phyloP scores from a whole-genome alignment of 2,113 vertebrate genomes.

The Marmota monax region DNA sequence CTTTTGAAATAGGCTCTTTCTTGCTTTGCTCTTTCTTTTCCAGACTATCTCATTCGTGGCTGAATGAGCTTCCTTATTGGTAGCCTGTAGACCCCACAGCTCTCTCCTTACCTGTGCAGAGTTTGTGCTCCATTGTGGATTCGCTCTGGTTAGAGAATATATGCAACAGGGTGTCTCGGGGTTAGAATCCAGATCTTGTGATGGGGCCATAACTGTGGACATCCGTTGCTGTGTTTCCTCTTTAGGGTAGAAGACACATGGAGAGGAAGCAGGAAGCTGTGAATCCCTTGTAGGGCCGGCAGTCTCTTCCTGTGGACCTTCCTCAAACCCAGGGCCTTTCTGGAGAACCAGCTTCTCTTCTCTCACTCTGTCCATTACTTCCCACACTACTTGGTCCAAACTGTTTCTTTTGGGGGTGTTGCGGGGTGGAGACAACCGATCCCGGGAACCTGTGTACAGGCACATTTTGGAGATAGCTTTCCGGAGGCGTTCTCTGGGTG shows the following conservation, averaged over 20 bases:
- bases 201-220: neutral
- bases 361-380: constrained; percentile 82
- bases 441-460: constrained; percentile 88
- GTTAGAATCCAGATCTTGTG: neutral
- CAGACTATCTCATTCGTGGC: constrained; percentile 4
- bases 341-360: constrained; percentile 42
- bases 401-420: constrained; percentile 74
- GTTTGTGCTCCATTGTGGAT: neutral
- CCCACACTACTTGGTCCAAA: constrained; percentile 86
- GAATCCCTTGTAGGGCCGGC: fast-evolving
- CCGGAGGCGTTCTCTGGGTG: constrained; percentile 91
- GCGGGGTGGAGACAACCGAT: constrained; percentile 56
- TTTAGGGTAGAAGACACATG: neutral
- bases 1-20: constrained; percentile 11
- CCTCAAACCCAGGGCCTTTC: neutral
- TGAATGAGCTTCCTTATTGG: neutral
- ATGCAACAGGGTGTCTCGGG: fast-evolving
- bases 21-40: constrained; percentile 25
- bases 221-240: neutral
- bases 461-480: constrained; percentile 94
- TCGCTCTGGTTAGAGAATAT: neutral
- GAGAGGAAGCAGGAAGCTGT: neutral
- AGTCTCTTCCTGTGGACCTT: neutral
- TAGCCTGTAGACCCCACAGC: constrained; percentile 14
- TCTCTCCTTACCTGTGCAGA: neutral